phyloP scores from a whole-genome alignment of 2,888 invertebrate genomes.

The Trimorus sp. region DNA sequence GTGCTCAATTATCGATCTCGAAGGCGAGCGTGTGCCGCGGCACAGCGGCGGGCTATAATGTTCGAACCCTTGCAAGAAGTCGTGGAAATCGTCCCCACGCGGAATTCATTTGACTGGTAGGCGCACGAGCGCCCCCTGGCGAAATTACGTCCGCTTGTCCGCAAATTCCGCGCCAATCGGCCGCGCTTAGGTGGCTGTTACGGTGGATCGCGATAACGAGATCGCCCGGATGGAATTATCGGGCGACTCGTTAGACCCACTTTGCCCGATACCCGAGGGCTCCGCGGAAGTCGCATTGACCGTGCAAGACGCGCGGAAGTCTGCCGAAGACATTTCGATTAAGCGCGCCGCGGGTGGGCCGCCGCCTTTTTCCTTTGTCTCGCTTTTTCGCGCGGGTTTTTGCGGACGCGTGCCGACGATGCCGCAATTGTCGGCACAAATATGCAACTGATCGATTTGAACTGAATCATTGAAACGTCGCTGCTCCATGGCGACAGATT shows the following conservation, averaged over 20 bases:
- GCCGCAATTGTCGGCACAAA: neutral
- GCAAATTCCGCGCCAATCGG: slow-evolving; percentile 74
- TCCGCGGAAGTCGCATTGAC: slow-evolving; percentile 67
- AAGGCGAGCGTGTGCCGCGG: no score
- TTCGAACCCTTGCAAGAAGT: slow-evolving; percentile 54
- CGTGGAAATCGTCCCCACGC: slow-evolving; percentile 60
- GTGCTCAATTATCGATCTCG: no score
- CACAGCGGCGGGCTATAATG: no score
- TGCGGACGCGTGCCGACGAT: slow-evolving; percentile 8
- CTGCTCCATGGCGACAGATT: no score
- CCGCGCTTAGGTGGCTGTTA: slow-evolving; percentile 52
- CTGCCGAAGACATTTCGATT: slow-evolving; percentile 81
- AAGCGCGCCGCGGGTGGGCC: slow-evolving; percentile 75
- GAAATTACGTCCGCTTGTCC: slow-evolving; percentile 79
- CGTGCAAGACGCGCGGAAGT: slow-evolving; percentile 69
- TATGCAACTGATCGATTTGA: no score
- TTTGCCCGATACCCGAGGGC: slow-evolving; percentile 57
- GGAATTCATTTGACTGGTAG: slow-evolving; percentile 48
- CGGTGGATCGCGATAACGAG: slow-evolving; percentile 65
- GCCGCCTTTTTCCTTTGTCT: slow-evolving; percentile 55
- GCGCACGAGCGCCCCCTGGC: slow-evolving; percentile 54
- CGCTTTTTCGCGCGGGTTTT: slow-evolving; percentile 17
- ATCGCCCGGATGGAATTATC: slow-evolving; percentile 65
- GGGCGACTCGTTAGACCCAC: slow-evolving; percentile 68
- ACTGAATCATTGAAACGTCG: no score